These are phyloP conservation scores for Amiota communis DNA, from an alignment of 2,888 invertebrate species.

Conservation along the genomic window DNA sequence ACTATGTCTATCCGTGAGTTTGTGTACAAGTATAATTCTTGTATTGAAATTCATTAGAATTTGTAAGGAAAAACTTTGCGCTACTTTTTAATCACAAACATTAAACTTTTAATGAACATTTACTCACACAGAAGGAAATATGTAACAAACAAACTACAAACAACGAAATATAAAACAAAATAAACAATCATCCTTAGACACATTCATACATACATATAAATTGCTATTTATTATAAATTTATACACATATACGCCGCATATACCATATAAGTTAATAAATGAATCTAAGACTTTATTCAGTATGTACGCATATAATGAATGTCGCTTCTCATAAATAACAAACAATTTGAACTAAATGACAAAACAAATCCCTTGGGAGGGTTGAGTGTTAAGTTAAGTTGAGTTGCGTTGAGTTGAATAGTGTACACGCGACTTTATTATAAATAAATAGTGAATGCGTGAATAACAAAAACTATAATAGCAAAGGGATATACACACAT, in stretches of 20 bases:
- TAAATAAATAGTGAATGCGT: too few species aligned
- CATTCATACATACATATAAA: conserved; percentile 1
- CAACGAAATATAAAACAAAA: neutral
- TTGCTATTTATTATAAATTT: neutral
- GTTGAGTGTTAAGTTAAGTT: too few species aligned
- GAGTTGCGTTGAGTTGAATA: too few species aligned
- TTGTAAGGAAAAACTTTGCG: neutral
- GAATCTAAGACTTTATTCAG: too few species aligned
- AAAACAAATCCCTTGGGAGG: neutral
- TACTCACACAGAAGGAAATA: neutral
- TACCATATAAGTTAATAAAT: neutral
- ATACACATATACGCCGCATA: neutral
- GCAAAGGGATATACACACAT: too few species aligned
- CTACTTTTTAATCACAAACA: neutral
- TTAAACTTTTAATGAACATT: conserved; percentile 16
- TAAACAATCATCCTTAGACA: neutral
- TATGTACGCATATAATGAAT: too few species aligned
- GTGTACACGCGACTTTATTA: too few species aligned
- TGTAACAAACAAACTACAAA: neutral
- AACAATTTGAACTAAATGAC: conserved; percentile 14
- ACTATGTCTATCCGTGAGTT: too few species aligned
- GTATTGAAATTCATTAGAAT: neutral
- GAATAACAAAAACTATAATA: too few species aligned
- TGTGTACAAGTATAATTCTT: neutral
- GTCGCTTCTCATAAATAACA: conserved; percentile 11